Percentiles rank a stretch among this genome's conserved stretches.
phyloP scores from a whole-genome alignment of 1,140 invertebrate genomes.

The Diorhabda carinulata region DNA sequence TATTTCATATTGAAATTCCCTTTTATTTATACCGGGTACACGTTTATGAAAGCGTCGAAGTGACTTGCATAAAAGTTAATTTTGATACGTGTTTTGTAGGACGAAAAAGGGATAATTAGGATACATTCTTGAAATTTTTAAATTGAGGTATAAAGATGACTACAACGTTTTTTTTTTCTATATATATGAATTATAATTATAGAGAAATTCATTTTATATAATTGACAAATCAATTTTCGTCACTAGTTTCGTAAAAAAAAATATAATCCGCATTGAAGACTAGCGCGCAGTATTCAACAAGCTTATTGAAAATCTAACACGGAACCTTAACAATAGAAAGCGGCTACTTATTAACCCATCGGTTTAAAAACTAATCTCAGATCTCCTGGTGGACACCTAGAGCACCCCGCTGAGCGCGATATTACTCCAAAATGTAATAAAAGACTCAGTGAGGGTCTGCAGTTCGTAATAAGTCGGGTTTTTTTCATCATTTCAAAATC shows the following conservation, averaged over 20 bases:
- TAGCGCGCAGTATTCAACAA: neutral
- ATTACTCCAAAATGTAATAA: slow-evolving; percentile 1
- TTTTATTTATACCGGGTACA: neutral
- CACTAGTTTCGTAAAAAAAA: too few relatives aligned
- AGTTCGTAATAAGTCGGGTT: too few relatives aligned
- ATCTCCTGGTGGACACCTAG: slow-evolving; percentile 1
- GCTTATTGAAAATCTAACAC: neutral
- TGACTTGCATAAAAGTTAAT: neutral
- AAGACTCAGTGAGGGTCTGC: neutral
- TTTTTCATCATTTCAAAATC: too few relatives aligned
- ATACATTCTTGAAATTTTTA: neutral
- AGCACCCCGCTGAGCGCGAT: neutral
- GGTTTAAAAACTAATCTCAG: neutral
- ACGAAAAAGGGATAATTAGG: neutral
- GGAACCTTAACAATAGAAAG: neutral
- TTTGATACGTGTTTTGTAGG: slow-evolving; percentile 2
- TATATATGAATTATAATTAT: too few relatives aligned
- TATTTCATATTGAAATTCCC: neutral
- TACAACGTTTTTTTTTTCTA: neutral
- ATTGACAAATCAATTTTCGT: too few relatives aligned
- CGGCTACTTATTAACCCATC: slow-evolving; percentile 1
- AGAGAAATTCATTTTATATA: too few relatives aligned
- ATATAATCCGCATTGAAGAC: too few relatives aligned
- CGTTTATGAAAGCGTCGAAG: neutral
- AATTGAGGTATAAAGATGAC: slow-evolving; percentile 2